Conservation (phyloP, 2,113 vertebrate genomes). For the Nesogale talazaci region DNA sequence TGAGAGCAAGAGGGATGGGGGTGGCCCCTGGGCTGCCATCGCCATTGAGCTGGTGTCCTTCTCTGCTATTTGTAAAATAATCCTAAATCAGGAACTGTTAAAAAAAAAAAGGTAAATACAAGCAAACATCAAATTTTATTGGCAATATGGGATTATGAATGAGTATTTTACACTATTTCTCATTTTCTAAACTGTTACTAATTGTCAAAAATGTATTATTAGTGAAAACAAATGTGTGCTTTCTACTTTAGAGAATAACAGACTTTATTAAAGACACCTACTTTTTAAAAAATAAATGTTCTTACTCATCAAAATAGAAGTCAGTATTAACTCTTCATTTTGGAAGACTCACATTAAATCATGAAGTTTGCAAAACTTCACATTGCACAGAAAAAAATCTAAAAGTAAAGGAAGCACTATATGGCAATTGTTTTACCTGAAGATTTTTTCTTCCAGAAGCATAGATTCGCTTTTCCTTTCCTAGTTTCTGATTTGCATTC, state of each 20-base stretch:
- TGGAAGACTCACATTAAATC: not conserved
- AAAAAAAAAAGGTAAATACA: not conserved
- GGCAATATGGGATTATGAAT: not conserved
- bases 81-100: too few species aligned
- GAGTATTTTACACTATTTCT: not conserved
- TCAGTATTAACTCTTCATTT: not conserved
- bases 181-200: constrained; percentile 23
- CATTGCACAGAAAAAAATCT: not conserved
- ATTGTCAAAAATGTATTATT: not conserved
- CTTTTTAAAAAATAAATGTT: not conserved
- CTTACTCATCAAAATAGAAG: not conserved
- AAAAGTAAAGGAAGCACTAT: not conserved
- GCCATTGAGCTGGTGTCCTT: too few species aligned
- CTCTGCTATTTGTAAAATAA: too few species aligned
- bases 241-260: not conserved
- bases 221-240: not conserved
- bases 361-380: not conserved
- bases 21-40: too few species aligned
- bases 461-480: not conserved
- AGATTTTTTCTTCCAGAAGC: constrained; percentile 13
- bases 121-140: not conserved
- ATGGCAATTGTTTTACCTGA: constrained; percentile 17
- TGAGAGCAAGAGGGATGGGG: too few species aligned
- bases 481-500: not conserved
- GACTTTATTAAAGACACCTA: not conserved